Percentiles rank a stretch among this genome's conserved stretches.
phyloP scores from a whole-genome alignment of 2,113 vertebrate genomes.

The Capreolus pygargus region DNA sequence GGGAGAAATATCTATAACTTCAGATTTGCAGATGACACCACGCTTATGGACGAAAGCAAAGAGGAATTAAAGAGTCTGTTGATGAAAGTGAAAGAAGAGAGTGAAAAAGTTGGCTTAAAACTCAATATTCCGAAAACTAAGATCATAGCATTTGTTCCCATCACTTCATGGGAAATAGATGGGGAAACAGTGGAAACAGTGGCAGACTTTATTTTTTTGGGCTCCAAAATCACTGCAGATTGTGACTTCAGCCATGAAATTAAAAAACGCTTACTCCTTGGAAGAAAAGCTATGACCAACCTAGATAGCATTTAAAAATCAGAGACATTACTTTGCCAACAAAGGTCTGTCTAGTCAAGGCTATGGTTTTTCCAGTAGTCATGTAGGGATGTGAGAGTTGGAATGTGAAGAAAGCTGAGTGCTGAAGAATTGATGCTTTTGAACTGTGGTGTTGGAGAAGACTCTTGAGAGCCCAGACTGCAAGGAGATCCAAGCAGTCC shows the following conservation, averaged over 20 bases:
- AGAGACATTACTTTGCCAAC: not conserved
- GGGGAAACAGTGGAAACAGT: not conserved
- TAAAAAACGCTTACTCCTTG: not conserved
- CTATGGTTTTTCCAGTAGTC: not conserved
- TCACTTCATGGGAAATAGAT: not conserved
- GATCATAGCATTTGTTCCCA: not conserved
- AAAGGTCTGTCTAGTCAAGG: not conserved
- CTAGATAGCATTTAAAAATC: not conserved
- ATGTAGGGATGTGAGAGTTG: not conserved
- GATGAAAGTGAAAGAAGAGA: not conserved
- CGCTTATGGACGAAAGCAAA: not conserved
- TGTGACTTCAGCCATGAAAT: not conserved
- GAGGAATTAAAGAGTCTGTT: not conserved
- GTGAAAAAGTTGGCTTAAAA: not conserved
- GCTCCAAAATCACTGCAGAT: not conserved
- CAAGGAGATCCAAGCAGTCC: not conserved
- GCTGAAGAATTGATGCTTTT: not conserved
- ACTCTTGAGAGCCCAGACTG: not conserved
- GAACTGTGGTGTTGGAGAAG: not conserved
- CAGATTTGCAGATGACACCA: not conserved
- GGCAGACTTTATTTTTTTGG: not conserved
- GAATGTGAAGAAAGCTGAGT: not conserved
- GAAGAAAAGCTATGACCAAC: not conserved
- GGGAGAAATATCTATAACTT: not conserved
- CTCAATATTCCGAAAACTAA: not conserved